phyloP scores from a whole-genome alignment of 2,888 invertebrate genomes.

The Pristionchus mayeri region DNA sequence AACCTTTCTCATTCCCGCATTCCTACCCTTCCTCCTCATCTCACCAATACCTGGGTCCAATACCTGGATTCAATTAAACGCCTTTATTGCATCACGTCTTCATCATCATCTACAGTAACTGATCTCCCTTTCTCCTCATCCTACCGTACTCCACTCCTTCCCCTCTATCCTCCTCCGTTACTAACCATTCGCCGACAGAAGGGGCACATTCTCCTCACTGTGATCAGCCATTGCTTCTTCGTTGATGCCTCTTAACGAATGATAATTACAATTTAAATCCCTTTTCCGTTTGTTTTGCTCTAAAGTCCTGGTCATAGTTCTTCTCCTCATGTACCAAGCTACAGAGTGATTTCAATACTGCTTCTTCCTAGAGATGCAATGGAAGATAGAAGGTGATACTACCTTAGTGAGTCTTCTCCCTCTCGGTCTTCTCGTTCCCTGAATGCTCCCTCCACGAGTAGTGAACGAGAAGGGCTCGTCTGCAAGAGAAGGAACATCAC shows the following conservation, averaged over 20 bases:
- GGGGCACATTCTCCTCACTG: conserved; percentile 49
- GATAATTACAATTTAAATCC: neutral
- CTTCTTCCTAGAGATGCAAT: too few species aligned
- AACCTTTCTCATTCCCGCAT: neutral
- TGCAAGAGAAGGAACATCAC: neutral
- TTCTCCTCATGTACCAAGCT: too few species aligned
- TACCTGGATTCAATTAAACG: too few species aligned
- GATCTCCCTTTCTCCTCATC: neutral
- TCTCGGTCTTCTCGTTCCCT: neutral
- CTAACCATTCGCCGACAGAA: conserved; percentile 15
- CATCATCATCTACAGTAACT: neutral
- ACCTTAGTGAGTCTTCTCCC: conserved; percentile 4
- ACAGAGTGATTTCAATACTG: too few species aligned
- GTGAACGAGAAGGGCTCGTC: conserved; percentile 44
- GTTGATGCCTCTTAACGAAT: conserved; percentile 7
- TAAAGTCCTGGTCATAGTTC: too few species aligned
- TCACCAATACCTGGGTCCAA: neutral
- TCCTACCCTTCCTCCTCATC: neutral
- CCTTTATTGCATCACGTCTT: neutral
- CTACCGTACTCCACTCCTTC: neutral
- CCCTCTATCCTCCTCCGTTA: neutral
- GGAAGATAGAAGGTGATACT: neutral
- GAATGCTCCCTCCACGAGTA: conserved; percentile 6
- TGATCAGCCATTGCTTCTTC: conserved; percentile 45
- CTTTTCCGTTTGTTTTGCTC: neutral